phyloP scores from a whole-genome alignment of 1,140 invertebrate genomes.

The Adelges cooleyi region DNA sequence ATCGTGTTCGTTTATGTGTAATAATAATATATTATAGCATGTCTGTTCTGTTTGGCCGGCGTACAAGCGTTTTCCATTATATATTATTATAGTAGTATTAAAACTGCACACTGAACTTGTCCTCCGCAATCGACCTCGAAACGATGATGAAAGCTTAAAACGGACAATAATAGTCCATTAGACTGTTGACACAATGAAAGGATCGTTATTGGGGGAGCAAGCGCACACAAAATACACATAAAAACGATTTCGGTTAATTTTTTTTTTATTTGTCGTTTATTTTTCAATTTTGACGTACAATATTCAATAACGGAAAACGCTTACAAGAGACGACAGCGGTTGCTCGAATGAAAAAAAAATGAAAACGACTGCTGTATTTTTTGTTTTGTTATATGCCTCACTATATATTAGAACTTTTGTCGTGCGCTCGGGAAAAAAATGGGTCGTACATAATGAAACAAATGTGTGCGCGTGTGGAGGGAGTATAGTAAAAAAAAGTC shows the following conservation, averaged over 20 bases:
- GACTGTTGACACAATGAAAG: slow-evolving; percentile 5
- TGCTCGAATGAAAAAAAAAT: neutral
- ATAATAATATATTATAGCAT: no score
- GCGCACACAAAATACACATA: no score
- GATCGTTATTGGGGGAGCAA: neutral
- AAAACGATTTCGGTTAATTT: no score
- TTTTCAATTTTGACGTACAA: neutral
- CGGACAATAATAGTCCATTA: slow-evolving; percentile 4
- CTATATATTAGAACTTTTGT: no score
- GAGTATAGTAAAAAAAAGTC: no score
- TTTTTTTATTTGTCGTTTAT: neutral
- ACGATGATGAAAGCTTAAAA: neutral
- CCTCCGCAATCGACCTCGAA: neutral
- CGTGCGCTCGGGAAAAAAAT: no score
- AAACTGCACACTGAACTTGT: neutral
- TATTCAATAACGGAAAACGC: neutral
- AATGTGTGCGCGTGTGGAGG: no score
- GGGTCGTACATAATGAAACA: no score
- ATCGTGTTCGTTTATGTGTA: no score
- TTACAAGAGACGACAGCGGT: neutral
- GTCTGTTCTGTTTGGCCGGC: neutral
- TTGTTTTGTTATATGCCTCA: no score
- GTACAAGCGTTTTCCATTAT: slow-evolving; percentile 22
- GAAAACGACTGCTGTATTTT: no score
- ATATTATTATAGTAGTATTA: no score